Conservation (phyloP, 2,797 vertebrate genomes). For the Halcyon leucocephala region DNA sequence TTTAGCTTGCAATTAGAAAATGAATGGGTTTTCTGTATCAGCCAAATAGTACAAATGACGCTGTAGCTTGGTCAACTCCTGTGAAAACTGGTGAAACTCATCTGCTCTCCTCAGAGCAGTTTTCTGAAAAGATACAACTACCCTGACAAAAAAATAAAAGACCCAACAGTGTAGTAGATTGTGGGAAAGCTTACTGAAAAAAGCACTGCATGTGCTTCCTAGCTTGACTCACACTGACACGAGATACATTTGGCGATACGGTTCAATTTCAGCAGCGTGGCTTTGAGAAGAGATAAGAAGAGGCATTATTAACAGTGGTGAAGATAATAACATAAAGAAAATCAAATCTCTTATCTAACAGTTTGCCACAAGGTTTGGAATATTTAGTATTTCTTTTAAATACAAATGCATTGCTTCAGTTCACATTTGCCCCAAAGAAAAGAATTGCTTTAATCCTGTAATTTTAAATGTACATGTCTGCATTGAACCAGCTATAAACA, state of each 20-base stretch:
- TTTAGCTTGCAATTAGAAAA: not conserved
- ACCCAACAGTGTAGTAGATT: not conserved
- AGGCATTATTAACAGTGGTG: not conserved
- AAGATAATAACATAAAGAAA: not conserved
- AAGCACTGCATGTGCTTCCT: not conserved
- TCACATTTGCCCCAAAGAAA: not conserved
- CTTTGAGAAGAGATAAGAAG: not conserved
- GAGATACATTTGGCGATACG: no score
- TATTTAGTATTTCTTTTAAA: not conserved
- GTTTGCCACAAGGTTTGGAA: not conserved
- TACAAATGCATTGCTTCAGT: not conserved
- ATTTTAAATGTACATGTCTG: not conserved
- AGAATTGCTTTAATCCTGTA: not conserved
- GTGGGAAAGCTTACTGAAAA: not conserved
- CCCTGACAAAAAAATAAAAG: not conserved
- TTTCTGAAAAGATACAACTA: not conserved
- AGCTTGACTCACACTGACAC: not conserved
- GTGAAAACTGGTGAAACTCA: not conserved
- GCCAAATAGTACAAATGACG: not conserved
- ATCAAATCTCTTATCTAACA: not conserved
- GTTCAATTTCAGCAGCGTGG: not conserved
- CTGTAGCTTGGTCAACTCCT: not conserved
- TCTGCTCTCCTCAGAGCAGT: not conserved
- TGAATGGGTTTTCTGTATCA: not conserved
- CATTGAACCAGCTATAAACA: not conserved